Percentiles rank a stretch among this genome's conserved stretches.
Conservation (phyloP, 2,888 invertebrate genomes). For the Eurois occulta region DNA sequence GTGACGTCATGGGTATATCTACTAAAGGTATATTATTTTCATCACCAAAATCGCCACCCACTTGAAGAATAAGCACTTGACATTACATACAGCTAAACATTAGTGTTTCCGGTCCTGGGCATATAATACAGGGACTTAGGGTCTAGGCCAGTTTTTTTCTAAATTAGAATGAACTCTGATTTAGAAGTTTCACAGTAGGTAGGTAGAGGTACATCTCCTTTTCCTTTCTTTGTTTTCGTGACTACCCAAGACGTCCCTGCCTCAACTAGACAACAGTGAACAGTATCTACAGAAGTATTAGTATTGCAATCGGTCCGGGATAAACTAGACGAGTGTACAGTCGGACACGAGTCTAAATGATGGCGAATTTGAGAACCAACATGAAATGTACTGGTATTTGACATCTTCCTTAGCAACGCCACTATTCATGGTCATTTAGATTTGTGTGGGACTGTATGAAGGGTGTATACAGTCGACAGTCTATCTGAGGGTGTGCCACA, state of each 20-base stretch:
- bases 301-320: slow-evolving; percentile 53
- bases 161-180: not conserved
- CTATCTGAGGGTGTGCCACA: slow-evolving; percentile 96
- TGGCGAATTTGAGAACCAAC: slow-evolving; percentile 6
- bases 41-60: not conserved
- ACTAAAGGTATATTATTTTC: not conserved
- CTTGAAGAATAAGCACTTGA: not conserved
- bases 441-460: slow-evolving; percentile 5
- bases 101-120: not conserved
- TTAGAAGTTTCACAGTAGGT: not conserved
- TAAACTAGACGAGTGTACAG: slow-evolving; percentile 59
- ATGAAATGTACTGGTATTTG: slow-evolving; percentile 9
- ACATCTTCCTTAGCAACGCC: not conserved
- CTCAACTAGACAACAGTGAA: slow-evolving; percentile 52
- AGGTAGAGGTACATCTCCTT: too few relatives aligned
- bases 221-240: not conserved
- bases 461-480: slow-evolving; percentile 48
- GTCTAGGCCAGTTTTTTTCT: slow-evolving; percentile 14
- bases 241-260: slow-evolving; percentile 48
- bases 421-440: slow-evolving; percentile 4
- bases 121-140: not conserved
- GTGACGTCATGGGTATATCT: slow-evolving; percentile 44
- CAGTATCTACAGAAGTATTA: slow-evolving; percentile 55
- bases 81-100: not conserved
- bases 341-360: slow-evolving; percentile 29